These are phyloP conservation scores for Macrostomum cliftonense DNA, from an alignment of 2,888 invertebrate species.

Conservation along the genomic window DNA sequence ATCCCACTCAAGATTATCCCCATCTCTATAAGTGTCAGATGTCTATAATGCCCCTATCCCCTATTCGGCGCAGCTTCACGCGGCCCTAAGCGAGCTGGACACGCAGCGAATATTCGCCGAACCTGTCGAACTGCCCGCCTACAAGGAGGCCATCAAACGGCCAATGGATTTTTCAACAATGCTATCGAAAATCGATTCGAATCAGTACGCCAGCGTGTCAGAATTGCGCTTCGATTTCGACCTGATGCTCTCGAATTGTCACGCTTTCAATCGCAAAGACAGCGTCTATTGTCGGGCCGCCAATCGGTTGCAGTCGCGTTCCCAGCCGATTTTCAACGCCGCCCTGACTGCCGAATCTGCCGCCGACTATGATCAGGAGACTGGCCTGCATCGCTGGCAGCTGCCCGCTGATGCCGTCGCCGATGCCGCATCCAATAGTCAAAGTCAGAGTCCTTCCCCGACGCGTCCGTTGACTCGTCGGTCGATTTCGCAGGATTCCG, in stretches of 20 bases:
- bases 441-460: too few relatives aligned
- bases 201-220: conserved; percentile 51
- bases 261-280: conserved; percentile 80
- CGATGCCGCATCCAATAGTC: too few relatives aligned
- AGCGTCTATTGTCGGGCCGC: conserved; percentile 81
- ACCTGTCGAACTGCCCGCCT: conserved; percentile 81
- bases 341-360: neutral
- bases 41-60: too few relatives aligned
- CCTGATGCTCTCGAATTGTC: conserved; percentile 84
- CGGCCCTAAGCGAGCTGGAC: conserved; percentile 58
- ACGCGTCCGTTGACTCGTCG: too few relatives aligned
- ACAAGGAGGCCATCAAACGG: conserved; percentile 58
- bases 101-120: conserved; percentile 70
- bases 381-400: neutral
- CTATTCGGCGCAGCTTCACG: conserved; percentile 10
- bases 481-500: too few relatives aligned
- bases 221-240: conserved; percentile 72
- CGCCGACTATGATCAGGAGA: neutral
- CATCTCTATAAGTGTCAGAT: too few relatives aligned
- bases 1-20: too few relatives aligned
- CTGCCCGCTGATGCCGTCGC: too few relatives aligned
- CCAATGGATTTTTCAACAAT: conserved; percentile 81
- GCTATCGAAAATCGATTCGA: conserved; percentile 44
- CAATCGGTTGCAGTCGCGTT: neutral
- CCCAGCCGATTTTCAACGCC: neutral